Base-by-base conservation (phyloP, 2,888 invertebrate genomes). In the Escarpia spicata region DNA sequence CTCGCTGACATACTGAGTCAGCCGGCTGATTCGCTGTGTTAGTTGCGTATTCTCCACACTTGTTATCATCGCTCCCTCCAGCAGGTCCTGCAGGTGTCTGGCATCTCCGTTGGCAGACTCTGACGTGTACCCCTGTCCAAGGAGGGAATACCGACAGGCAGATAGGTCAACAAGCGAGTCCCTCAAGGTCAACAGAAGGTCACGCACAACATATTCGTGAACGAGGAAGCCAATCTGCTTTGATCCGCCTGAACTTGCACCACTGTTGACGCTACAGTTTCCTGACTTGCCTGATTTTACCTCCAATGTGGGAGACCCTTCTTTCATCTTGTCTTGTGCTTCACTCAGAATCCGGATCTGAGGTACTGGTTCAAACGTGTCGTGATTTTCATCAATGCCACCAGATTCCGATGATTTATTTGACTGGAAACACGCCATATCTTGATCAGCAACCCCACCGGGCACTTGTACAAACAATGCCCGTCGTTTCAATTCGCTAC, bases 1-100 rank as follows among this genome's bases (percentile, higher is more conserved):
- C 96, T 98, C 98, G 94, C 97, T 97, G 6, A 98, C 97, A 96
- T 97, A 96, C 96, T 97, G 95, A 15, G 95, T 94, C 90, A 96
- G 94, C 92, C 94, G 95, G 1, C 97, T 94, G 97, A 97, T 93
- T 95, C 97, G 91, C 43, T 90, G 90, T 26, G 75, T 75, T 75
- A 75, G 75, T 75, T 75, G 75, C 75, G 26, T n/a, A 75, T 92
- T 97, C 94, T 95, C 91, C 94, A 94, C 90, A 95, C 90, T 75
- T 15, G 75, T 75, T 4, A 2, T 0, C 26, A 75, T 26, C 4
- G n/a, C 75, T 19, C 75, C 75, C 26, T 75, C 75, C 75, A 75
- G n/a, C 75, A 75, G 26, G 26, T 6, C 75, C 75, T 75, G 75
- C 75, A 75, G 75, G 75, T 75, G 75, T 26, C 75, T 75, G 75